These are phyloP conservation scores for Schizotus pectinicornis DNA, from an alignment of 2,888 invertebrate genomes.

Conservation along the genomic window DNA sequence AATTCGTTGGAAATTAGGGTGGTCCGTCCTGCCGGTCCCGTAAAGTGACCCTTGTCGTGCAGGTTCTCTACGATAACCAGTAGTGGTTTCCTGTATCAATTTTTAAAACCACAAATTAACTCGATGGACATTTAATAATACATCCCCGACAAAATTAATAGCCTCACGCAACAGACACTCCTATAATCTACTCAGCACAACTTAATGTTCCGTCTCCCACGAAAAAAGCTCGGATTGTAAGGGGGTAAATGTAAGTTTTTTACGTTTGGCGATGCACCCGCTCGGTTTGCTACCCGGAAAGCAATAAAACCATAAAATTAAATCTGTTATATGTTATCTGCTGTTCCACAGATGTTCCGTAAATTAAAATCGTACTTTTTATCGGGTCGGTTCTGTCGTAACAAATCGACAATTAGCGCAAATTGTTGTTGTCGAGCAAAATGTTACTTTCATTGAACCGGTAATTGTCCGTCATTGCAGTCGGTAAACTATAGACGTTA, in stretches of 20 bases:
- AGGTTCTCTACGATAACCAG: not conserved
- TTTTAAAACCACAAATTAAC: slow-evolving; percentile 44
- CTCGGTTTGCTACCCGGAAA: not conserved
- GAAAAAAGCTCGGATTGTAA: not conserved
- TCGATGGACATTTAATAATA: slow-evolving; percentile 52
- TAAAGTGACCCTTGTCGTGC: not conserved
- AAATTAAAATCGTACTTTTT: slow-evolving; percentile 8
- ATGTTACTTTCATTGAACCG: not conserved
- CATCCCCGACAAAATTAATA: slow-evolving; percentile 44
- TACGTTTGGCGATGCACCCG: not conserved
- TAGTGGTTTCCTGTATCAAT: slow-evolving; percentile 39
- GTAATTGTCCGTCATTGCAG: no score
- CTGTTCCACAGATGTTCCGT: slow-evolving; percentile 10
- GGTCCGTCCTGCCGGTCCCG: no score
- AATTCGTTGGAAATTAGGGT: no score
- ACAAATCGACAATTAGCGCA: not conserved
- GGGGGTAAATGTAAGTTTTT: slow-evolving; percentile 3
- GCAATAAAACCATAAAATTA: slow-evolving; percentile 18
- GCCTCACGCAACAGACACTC: slow-evolving; percentile 42
- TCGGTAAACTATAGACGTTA: no score
- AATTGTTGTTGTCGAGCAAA: not conserved
- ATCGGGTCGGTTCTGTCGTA: not conserved
- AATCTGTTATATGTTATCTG: slow-evolving; percentile 4
- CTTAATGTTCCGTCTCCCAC: slow-evolving; percentile 11
- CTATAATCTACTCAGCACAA: slow-evolving; percentile 18